Evolutionary conservation across 1,140 invertebrate species (phyloP).

Genomic region (Steinernema feltiae): DNA sequence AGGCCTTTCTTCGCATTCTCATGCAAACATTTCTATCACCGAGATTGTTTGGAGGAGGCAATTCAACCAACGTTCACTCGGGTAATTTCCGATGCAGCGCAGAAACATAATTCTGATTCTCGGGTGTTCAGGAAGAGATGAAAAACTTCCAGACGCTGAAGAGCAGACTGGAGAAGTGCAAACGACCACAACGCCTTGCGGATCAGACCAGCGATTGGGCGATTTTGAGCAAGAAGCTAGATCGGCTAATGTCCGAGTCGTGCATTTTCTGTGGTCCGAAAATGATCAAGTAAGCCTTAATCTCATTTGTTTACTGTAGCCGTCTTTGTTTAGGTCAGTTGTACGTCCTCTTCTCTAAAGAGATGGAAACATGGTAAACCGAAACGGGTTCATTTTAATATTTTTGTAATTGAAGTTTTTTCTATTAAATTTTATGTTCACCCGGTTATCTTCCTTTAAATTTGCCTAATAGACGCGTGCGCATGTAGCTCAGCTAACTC

Average conservation of each 20-base stretch:
- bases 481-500: too few species aligned
- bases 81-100: constrained; percentile 11
- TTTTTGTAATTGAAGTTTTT: neutral
- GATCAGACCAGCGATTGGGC: neutral
- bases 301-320: neutral
- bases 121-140: neutral
- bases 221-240: neutral
- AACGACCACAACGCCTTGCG: neutral
- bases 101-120: neutral
- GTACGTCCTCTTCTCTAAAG: neutral
- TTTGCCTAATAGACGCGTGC: too few species aligned
- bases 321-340: neutral
- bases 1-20: constrained; percentile 87
- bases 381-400: too few species aligned
- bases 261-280: neutral
- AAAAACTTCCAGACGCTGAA: neutral
- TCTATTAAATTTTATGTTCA: neutral
- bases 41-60: constrained; percentile 75
- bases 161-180: neutral
- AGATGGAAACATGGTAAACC: constrained; percentile 4
- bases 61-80: constrained; percentile 22
- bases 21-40: constrained; percentile 86
- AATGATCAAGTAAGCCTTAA: neutral
- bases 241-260: neutral
- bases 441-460: too few species aligned